Base-by-base conservation (phyloP, 2,888 invertebrate species). In the Pyralis farinalis region DNA sequence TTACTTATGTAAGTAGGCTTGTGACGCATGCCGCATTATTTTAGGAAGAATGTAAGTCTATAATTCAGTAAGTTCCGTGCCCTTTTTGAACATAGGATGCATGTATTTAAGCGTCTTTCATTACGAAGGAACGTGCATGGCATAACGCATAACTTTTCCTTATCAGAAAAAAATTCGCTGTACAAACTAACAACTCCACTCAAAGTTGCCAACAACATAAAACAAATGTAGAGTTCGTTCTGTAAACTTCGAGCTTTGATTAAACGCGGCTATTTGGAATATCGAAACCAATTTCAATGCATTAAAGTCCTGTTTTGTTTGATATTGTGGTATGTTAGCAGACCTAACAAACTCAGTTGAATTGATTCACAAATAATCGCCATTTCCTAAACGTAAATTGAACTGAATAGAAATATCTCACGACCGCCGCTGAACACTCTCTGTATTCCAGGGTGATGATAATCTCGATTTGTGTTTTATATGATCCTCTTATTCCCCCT, bases 361-460 rank as follows among this genome's bases (percentile, higher is more conserved):
- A 61, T 58, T 53, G 55, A 44, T 58, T 50, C 47, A 48, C 54
- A 51, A 56, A 61, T 58, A 53, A 43, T 61, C 43, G 40, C 40
- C 33, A 39, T 53, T 49, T 40, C 32, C 30, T 43, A 31, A 39
- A 42, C 37, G 42, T 33, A 40, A 44, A 37, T 16, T 32, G 40
- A 38, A 50, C 41, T 58, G 46, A 54, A 59, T 53, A 42, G 45
- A 49, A 54, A 52, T 49, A 50, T 55, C 58, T 7, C n/a, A n/a
- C n/a, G n/a, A n/a, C 22, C 22, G 10, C 10, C 21, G 22, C 11
- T 34, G 34, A 34, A 34, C n/a, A n/a, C n/a, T n/a, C n/a, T n/a
- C n/a, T n/a, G n/a, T n/a, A n/a, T n/a, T n/a, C n/a, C n/a, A n/a
- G n/a, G n/a, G n/a, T n/a, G n/a, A n/a, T n/a, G n/a, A n/a, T n/a